These are phyloP conservation scores for Agrochola litura DNA, from an alignment of 2,888 invertebrate species.

Conservation along the genomic window DNA sequence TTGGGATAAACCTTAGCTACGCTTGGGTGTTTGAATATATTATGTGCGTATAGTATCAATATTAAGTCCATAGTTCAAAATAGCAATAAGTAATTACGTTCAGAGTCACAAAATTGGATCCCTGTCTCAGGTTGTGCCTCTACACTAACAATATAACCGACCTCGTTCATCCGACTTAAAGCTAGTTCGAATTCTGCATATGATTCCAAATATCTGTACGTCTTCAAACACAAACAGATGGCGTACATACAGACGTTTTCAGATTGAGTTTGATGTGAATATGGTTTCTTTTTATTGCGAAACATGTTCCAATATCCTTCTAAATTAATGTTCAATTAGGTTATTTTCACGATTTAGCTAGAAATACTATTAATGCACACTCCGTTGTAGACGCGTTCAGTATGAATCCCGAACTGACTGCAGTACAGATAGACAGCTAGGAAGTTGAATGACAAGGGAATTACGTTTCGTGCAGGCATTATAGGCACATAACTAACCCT, in stretches of 20 bases:
- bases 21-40: background rate
- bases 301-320: background rate
- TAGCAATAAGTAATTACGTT: background rate
- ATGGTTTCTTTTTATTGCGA: background rate
- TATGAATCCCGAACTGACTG: background rate
- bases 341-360: background rate
- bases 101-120: background rate
- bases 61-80: background rate
- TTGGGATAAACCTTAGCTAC: constrained; percentile 9
- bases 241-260: background rate
- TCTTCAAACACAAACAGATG: constrained; percentile 13
- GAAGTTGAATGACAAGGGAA: background rate
- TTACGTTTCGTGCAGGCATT: background rate
- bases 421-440: background rate
- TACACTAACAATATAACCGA: background rate
- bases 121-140: background rate
- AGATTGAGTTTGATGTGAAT: constrained; percentile 14
- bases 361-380: background rate
- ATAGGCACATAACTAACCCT: background rate
- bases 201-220: background rate
- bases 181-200: background rate
- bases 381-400: background rate
- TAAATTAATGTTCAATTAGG: background rate
- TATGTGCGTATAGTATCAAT: background rate
- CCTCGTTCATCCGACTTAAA: background rate